Percentiles rank a stretch among this genome's conserved stretches.
phyloP scores from a whole-genome alignment of 2,797 vertebrate species.

The Varecia variegata region DNA sequence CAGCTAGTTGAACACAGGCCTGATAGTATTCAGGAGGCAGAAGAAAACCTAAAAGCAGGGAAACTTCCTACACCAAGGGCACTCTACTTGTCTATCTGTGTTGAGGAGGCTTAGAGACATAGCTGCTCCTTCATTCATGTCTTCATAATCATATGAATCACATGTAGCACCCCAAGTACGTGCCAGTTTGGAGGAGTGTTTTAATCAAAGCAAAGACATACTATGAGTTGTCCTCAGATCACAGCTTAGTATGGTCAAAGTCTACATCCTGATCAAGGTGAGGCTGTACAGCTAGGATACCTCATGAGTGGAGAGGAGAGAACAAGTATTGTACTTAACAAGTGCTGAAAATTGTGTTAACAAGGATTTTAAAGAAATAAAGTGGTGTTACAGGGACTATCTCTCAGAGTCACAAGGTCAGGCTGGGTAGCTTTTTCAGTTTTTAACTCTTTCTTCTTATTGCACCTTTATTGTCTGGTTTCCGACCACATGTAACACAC shows the following conservation, averaged over 20 bases:
- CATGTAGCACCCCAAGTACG: neutral
- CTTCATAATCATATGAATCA: neutral
- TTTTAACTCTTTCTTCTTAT: neutral
- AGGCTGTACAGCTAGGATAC: neutral
- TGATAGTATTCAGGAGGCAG: neutral
- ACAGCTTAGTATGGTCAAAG: accelerated
- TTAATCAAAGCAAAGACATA: neutral
- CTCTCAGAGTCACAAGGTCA: neutral
- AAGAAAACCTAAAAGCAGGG: neutral
- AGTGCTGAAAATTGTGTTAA: neutral
- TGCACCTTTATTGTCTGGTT: neutral
- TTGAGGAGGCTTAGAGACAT: neutral
- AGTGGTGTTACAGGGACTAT: neutral
- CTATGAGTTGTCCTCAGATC: neutral
- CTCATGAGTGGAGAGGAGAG: neutral
- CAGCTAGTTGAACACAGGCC: neutral
- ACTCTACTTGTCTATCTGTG: neutral
- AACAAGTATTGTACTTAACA: neutral
- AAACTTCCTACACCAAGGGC: accelerated
- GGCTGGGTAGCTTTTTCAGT: neutral
- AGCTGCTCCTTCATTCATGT: neutral
- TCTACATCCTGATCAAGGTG: neutral
- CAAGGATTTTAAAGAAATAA: neutral
- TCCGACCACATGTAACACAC: neutral
- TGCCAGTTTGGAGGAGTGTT: neutral